Percentiles rank a stretch among this genome's conserved stretches.
These are phyloP conservation scores for Ophioderma brevispina DNA, from an alignment of 35 echinoderm and acorn worm species.

Conservation along the genomic window DNA sequence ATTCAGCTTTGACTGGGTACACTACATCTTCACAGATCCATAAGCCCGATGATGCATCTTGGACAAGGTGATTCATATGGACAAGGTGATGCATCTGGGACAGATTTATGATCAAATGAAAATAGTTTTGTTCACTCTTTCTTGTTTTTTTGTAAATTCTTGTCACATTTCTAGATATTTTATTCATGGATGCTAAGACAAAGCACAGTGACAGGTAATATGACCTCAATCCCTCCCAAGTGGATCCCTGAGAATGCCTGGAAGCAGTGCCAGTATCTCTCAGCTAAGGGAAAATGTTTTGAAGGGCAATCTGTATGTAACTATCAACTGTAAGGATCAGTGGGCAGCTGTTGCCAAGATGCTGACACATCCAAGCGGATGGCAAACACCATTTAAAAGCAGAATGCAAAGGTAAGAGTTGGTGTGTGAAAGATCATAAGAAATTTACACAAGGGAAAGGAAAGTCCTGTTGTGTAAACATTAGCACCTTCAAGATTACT, in stretches of 20 bases:
- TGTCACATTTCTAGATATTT: neutral
- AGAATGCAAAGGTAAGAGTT: slow-evolving; percentile 16
- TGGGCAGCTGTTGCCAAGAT: slow-evolving; percentile 73
- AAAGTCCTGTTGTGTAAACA: too few species aligned
- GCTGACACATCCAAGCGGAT: slow-evolving; percentile 62
- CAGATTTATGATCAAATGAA: neutral
- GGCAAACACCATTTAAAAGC: slow-evolving; percentile 22
- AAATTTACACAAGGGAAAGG: too few species aligned
- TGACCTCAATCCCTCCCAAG: slow-evolving; percentile 85
- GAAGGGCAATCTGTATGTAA: slow-evolving; percentile 84
- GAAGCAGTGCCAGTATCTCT: slow-evolving; percentile 98
- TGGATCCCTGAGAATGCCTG: slow-evolving; percentile 93
- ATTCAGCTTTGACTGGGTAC: too few species aligned
- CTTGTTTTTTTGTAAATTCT: neutral
- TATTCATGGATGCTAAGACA: neutral
- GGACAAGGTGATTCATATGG: too few species aligned
- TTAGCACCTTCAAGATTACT: too few species aligned
- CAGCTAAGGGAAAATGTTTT: slow-evolving; percentile 73
- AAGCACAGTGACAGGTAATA: slow-evolving; percentile 25
- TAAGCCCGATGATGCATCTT: too few species aligned
- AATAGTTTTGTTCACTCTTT: neutral
- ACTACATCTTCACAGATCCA: too few species aligned
- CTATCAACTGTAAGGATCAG: slow-evolving; percentile 81
- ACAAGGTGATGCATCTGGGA: too few species aligned
- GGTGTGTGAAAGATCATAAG: too few species aligned